Evolutionary conservation across 2,113 vertebrate genomes (phyloP).

Genomic region (Forbesichthys papilliferus): DNA sequence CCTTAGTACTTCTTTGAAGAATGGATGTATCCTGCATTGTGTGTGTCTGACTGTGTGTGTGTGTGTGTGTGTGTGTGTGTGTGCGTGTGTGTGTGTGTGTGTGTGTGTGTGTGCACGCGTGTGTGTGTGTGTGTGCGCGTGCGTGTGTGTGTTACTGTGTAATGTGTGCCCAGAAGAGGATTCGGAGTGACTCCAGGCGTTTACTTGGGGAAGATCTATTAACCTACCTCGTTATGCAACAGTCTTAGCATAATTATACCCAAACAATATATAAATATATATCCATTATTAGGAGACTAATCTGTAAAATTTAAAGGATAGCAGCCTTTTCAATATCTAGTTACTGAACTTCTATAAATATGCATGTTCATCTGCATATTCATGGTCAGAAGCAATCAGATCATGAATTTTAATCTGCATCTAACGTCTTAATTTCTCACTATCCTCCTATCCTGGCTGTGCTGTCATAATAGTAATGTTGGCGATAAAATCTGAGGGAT

Average conservation of each 20-base stretch:
- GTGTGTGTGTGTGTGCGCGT: not conserved
- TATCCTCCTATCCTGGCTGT: conserved; percentile 32
- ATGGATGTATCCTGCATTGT: too few species aligned
- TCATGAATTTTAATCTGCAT: conserved; percentile 59
- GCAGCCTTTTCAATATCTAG: conserved; percentile 19
- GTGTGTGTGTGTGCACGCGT: not conserved
- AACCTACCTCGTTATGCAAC: not conserved
- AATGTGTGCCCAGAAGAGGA: too few species aligned
- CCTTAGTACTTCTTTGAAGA: not conserved
- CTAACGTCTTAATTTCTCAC: conserved; percentile 56
- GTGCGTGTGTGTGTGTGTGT: not conserved
- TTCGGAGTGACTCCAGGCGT: too few species aligned
- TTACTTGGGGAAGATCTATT: conserved; percentile 8
- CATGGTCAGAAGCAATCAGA: conserved; percentile 24
- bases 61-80: not conserved
- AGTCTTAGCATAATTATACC: too few species aligned
- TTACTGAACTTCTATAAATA: conserved; percentile 47
- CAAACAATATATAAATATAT: too few species aligned
- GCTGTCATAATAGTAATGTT: conserved; percentile 34
- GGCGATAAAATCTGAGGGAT: conserved; percentile 29
- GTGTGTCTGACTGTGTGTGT: not conserved
- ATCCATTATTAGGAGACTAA: not conserved
- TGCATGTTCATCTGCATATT: conserved; percentile 25
- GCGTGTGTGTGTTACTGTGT: not conserved
- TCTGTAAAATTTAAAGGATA: conserved; percentile 42